Percentiles rank a stretch among this genome's conserved stretches.
phyloP scores from a whole-genome alignment of 2,113 vertebrate species.

The Oxygymnocypris stewartii region DNA sequence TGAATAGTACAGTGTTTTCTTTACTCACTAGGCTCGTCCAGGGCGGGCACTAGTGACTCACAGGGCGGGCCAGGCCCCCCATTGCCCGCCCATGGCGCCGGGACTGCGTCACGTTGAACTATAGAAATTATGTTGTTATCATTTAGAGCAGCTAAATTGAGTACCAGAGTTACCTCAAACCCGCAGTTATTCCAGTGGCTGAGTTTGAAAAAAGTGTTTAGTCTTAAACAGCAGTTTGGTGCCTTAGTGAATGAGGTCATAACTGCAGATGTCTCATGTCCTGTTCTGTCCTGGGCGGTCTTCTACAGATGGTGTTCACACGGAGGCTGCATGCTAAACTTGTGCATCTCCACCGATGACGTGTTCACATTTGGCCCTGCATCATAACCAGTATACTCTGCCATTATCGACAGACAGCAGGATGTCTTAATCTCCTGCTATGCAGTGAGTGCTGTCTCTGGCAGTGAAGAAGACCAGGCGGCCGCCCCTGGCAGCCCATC shows the following conservation, averaged over 20 bases:
- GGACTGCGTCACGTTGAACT: too few species aligned
- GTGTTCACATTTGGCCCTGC: slow-evolving; percentile 50
- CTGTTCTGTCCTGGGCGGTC: slow-evolving; percentile 4
- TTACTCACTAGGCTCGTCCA: too few species aligned
- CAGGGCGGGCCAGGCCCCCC: too few species aligned
- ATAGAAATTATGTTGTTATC: not conserved
- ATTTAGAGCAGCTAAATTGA: not conserved
- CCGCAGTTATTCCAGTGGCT: not conserved
- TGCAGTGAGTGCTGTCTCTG: slow-evolving; percentile 62
- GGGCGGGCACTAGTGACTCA: too few species aligned
- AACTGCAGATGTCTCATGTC: slow-evolving; percentile 6
- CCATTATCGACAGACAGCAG: slow-evolving; percentile 70
- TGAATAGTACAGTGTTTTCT: too few species aligned
- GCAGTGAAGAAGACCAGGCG: slow-evolving; percentile 59
- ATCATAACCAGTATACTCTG: slow-evolving; percentile 52
- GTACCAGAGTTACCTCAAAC: not conserved
- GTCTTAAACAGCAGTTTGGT: not conserved
- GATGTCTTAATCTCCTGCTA: slow-evolving; percentile 70
- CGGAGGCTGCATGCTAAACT: slow-evolving; percentile 2
- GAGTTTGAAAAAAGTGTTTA: not conserved
- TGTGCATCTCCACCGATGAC: slow-evolving; percentile 20
- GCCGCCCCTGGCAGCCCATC: slow-evolving; percentile 73
- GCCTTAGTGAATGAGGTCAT: not conserved
- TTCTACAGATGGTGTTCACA: slow-evolving; percentile 19
- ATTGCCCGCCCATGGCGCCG: too few species aligned